These are phyloP conservation scores for Philereme transversata DNA, from an alignment of 2,888 invertebrate species.

Conservation along the genomic window DNA sequence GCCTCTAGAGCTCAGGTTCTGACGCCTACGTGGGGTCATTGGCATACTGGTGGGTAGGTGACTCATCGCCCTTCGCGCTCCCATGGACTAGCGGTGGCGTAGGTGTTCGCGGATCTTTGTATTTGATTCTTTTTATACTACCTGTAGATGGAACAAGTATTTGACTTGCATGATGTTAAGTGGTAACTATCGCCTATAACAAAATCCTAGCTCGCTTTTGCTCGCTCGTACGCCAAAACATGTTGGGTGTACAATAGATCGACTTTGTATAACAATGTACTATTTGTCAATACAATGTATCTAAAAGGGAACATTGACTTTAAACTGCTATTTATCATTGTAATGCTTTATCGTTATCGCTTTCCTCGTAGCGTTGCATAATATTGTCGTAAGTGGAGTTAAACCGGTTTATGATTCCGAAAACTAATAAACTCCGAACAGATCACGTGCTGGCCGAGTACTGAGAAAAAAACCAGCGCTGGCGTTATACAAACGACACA, in stretches of 20 bases:
- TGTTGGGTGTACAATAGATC: too few relatives aligned
- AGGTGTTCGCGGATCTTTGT: slow-evolving; percentile 7
- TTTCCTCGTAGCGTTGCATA: slow-evolving; percentile 3
- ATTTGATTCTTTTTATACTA: neutral
- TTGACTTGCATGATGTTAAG: too few relatives aligned
- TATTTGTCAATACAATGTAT: too few relatives aligned
- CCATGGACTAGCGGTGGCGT: slow-evolving; percentile 3
- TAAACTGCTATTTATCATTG: neutral
- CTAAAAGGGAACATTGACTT: too few relatives aligned
- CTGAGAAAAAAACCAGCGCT: slow-evolving; percentile 14
- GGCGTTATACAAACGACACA: slow-evolving; percentile 44
- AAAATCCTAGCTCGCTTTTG: too few relatives aligned
- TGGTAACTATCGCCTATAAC: too few relatives aligned
- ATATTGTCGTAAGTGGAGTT: slow-evolving; percentile 10
- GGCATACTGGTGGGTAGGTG: slow-evolving; percentile 13
- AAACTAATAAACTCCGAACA: slow-evolving; percentile 19
- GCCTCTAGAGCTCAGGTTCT: slow-evolving; percentile 8
- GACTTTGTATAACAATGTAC: too few relatives aligned
- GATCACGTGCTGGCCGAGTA: slow-evolving; percentile 17
- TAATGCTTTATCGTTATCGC: slow-evolving; percentile 4
- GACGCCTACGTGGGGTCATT: slow-evolving; percentile 17
- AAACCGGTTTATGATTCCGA: slow-evolving; percentile 22
- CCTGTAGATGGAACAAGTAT: too few relatives aligned
- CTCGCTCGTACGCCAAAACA: too few relatives aligned
- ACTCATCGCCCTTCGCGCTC: slow-evolving; percentile 30